Evolutionary conservation across 1,140 invertebrate species (phyloP).

Genomic region (Drosophila nannoptera): DNA sequence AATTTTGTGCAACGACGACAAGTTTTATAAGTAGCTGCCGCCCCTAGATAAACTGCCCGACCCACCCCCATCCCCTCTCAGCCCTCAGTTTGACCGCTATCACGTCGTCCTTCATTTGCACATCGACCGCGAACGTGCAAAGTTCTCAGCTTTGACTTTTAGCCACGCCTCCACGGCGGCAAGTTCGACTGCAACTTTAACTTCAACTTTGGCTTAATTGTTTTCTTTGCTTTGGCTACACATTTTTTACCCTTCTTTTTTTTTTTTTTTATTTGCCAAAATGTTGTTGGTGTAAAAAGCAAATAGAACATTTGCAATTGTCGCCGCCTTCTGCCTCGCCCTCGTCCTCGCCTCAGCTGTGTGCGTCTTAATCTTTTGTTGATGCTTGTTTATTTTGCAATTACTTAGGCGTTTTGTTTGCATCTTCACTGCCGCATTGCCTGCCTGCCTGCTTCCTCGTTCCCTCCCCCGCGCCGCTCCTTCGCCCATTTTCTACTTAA

Average conservation of each 20-base stretch:
- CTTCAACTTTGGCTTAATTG: slow-evolving; percentile 33
- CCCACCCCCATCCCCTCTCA: neutral
- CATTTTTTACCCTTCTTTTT: neutral
- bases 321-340: slow-evolving; percentile 35
- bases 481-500: slow-evolving; percentile 17
- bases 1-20: slow-evolving; percentile 67
- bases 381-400: slow-evolving; percentile 78
- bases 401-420: slow-evolving; percentile 78
- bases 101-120: slow-evolving; percentile 68
- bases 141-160: slow-evolving; percentile 49
- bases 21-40: slow-evolving; percentile 61
- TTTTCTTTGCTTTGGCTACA: slow-evolving; percentile 1
- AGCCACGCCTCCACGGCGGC: slow-evolving; percentile 6
- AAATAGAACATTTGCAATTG: slow-evolving; percentile 67
- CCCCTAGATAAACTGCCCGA: slow-evolving; percentile 7
- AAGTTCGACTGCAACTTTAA: neutral
- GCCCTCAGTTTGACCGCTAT: slow-evolving; percentile 49
- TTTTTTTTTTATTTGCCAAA: slow-evolving; percentile 26
- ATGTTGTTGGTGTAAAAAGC: slow-evolving; percentile 16
- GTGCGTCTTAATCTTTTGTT: slow-evolving; percentile 77
- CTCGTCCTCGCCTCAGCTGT: slow-evolving; percentile 12
- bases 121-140: slow-evolving; percentile 70
- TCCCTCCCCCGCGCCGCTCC: neutral
- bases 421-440: slow-evolving; percentile 69
- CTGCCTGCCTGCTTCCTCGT: slow-evolving; percentile 29